Conservation (phyloP, 2,888 invertebrate genomes). For the Charanyca ferruginea region DNA sequence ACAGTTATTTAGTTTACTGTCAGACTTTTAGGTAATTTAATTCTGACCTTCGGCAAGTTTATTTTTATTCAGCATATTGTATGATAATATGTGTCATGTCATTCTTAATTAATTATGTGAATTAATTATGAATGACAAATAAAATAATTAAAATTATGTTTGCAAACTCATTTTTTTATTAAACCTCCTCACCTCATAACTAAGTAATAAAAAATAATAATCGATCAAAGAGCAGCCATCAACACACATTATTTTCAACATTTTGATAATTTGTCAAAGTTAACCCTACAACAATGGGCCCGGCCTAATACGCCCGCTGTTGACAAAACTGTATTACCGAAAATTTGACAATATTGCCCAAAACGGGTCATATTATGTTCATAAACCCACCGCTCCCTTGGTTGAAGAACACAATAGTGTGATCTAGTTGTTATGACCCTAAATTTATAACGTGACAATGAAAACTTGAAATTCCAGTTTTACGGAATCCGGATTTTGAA, state of each 20-base stretch:
- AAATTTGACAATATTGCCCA: slow-evolving; percentile 89
- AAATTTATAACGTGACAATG: slow-evolving; percentile 80
- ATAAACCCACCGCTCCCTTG: slow-evolving; percentile 82
- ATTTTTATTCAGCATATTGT: no score
- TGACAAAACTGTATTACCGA: slow-evolving; percentile 91
- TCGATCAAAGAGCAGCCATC: slow-evolving; percentile 70
- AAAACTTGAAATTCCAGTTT: slow-evolving; percentile 85
- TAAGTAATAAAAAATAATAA: slow-evolving; percentile 32
- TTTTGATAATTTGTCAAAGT: slow-evolving; percentile 87
- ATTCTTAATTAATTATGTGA: no score
- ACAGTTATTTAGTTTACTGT: not conserved
- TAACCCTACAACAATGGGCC: slow-evolving; percentile 80
- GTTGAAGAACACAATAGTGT: slow-evolving; percentile 75
- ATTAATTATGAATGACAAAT: no score
- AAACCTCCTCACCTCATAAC: slow-evolving; percentile 13
- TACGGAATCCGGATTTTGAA: slow-evolving; percentile 62
- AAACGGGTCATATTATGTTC: slow-evolving; percentile 84
- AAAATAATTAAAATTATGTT: not conserved
- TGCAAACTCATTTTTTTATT: not conserved
- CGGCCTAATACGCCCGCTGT: slow-evolving; percentile 85
- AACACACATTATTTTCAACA: slow-evolving; percentile 79
- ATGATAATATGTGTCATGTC: no score
- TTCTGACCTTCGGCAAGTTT: no score
- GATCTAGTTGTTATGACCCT: slow-evolving; percentile 89
- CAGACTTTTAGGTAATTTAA: no score